Evolutionary conservation across 2,113 vertebrate genomes (phyloP), one percentile per base, ranked within the genome.

Genomic region (Vidua macroura): DNA sequence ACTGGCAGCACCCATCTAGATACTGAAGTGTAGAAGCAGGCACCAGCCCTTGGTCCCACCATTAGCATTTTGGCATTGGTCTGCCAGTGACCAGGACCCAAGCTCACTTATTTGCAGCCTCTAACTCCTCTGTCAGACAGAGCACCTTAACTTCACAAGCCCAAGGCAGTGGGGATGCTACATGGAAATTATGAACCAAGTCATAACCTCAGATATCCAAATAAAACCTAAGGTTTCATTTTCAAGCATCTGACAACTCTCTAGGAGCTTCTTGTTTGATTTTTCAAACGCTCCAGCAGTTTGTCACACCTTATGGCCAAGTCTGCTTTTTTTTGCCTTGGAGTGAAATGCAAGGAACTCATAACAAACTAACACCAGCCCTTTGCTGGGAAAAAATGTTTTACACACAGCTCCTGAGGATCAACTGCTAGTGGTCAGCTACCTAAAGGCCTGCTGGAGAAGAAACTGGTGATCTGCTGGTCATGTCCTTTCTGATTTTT

Each of bases 261-360:
- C 23, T 35, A 66, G 23, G 75, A 91, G 53, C 43, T 91, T 68
- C 77, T 92, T 43, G 44, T 82, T 72, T 52, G 56, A 31, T 59
- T 94, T 92, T 77, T 89, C 55, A 78, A 60, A 53, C 15, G 27
- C 27, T 73, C 44, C 55, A 94, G 41, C 46, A 82, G 69, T 81
- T 74, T 33, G 37, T 68, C 37, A 70, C 56, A 78, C 21, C 11
- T 75, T 74, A 62, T 35, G 58, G 60, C 41, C 69, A 35, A 58
- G 43, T 64, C 58, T 43, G 44, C 27, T 58, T 81, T 46, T 46
- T 64, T 67, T 35, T 92, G 60, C 74, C 55, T 81, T 72, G n/a
- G 44, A 67, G 25, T 33, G 37, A 79, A 53, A 63, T 14, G 19
- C 39, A 75, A 86, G 51, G 30, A 77, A n/a, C 30, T 69, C 18